Percentiles rank a stretch among this genome's conserved stretches.
Evolutionary conservation across 2,113 vertebrate genomes (phyloP).

Genomic region (Morone chrysops): DNA sequence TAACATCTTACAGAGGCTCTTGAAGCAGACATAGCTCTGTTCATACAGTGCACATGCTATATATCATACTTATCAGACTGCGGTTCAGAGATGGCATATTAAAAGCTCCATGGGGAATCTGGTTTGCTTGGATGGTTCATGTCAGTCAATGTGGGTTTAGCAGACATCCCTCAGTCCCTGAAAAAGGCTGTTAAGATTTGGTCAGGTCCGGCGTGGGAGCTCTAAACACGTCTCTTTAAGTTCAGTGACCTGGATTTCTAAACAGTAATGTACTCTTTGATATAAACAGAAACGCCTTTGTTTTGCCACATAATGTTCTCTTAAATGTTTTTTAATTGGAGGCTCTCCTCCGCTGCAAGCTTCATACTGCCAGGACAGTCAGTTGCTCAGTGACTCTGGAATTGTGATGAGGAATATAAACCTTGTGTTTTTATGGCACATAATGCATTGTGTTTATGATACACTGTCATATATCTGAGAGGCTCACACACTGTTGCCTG

Average conservation of each 20-base stretch:
- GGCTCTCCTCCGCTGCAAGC: conserved; percentile 10
- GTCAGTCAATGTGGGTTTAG: conserved; percentile 30
- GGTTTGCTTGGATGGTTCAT: conserved; percentile 42
- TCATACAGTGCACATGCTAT: not conserved
- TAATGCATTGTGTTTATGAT: conserved; percentile 58
- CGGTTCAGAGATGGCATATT: conserved; percentile 12
- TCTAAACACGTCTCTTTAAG: conserved; percentile 10
- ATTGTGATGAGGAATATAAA: conserved; percentile 40
- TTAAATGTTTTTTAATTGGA: conserved; percentile 19
- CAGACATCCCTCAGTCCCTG: conserved; percentile 30
- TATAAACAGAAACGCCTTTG: conserved; percentile 6
- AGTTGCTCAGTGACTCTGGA: conserved; percentile 49
- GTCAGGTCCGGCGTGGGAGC: conserved; percentile 24
- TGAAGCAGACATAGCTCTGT: conserved; percentile 2
- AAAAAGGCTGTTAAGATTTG: conserved; percentile 36
- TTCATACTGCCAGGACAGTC: not conserved
- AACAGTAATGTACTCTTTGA: conserved; percentile 29
- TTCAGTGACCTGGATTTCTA: conserved; percentile 58
- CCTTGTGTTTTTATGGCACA: conserved; percentile 57
- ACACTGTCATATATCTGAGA: conserved; percentile 25
- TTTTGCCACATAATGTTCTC: not conserved
- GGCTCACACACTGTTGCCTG: conserved; percentile 41
- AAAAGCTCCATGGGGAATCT: conserved; percentile 42
- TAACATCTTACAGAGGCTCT: conserved; percentile 16
- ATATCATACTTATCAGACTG: conserved; percentile 35